Evolutionary conservation across 1,140 invertebrate species (phyloP), one percentile per base, ranked within the genome.

Genomic region (Matsumurasca onukii): DNA sequence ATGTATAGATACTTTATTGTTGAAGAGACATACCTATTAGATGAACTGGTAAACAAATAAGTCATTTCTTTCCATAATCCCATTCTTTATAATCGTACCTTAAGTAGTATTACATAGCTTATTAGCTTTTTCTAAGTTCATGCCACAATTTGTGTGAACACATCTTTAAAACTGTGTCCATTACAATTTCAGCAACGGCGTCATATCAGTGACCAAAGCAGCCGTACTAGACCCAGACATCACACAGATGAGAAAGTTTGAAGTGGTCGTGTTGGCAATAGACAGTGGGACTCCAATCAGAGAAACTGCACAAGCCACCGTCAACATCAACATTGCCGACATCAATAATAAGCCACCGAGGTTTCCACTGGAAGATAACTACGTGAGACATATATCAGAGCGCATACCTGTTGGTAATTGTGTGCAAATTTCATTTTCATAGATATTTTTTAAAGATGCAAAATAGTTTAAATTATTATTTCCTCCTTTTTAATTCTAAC

Each of bases 331-430:
- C 29, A 86, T 94, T 15, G 78, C 86, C 70, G 91, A 94, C 76
- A 89, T 94, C 0, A 94, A 94, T 71, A 92, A 95, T 75, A 91
- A 93, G 75, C 84, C 88, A 15, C 93, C 93, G 0, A 82, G 79
- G 69, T 95, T 94, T 68, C 83, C 72, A 9, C 77, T 87, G 71
- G 84, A 86, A 27, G 82, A 82, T 0, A 82, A 83, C 30, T 88
- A 87, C 73, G 82, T 88, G 9, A 81, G 85, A 49, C 89, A 92
- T 66, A 86, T 92, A 13, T 90, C 89, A 0, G 89, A 91, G 77
- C 82, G 86, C 75, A 85, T 87, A 0, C 81, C 85, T 67, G 83
- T 89, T 30, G 88, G 87, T 73, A 74, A 67, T 67, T 73, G n/a
- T n/a, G n/a, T n/a, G n/a, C n/a, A n/a, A n/a, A n/a, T n/a, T n/a